Conservation (phyloP, 1,140 invertebrate species). For the Drosophila micromelanica region DNA sequence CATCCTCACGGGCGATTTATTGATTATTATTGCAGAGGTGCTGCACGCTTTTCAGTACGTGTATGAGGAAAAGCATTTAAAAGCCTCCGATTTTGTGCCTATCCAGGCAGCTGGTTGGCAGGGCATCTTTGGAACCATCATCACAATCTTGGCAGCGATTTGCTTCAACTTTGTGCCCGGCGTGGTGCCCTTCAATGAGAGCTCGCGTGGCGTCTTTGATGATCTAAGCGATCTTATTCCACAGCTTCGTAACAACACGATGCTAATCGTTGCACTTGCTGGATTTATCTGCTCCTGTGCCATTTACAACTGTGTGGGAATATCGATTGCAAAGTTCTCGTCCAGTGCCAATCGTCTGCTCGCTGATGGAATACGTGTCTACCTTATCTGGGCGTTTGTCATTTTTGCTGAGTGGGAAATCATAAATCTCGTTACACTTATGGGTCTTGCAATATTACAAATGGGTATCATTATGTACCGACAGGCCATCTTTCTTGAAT, state of each 20-base stretch:
- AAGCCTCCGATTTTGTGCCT: conserved; percentile 91
- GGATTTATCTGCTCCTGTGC: conserved; percentile 96
- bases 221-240: conserved; percentile 93
- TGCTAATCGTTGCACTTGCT: conserved; percentile 85
- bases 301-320: conserved; percentile 98
- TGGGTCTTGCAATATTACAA: conserved; percentile 90
- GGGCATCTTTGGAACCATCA: conserved; percentile 94
- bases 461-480: conserved; percentile 92
- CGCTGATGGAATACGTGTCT: conserved; percentile 94
- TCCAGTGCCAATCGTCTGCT: conserved; percentile 97
- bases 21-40: conserved; percentile 96
- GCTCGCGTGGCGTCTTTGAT: conserved; percentile 92
- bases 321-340: conserved; percentile 97
- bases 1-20: conserved; percentile 94
- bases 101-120: conserved; percentile 95
- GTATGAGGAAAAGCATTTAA: conserved; percentile 96
- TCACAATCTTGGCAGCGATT: conserved; percentile 90
- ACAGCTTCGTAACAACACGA: conserved; percentile 88
- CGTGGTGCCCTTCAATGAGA: conserved; percentile 90
- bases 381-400: conserved; percentile 95
- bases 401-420: conserved; percentile 90
- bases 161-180: conserved; percentile 94
- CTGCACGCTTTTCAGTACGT: conserved; percentile 97
- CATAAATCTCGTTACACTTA: conserved; percentile 92
- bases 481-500: conserved; percentile 86